These are phyloP conservation scores for Chloebia gouldiae DNA, from an alignment of 2,113 vertebrate genomes.

Conservation along the genomic window DNA sequence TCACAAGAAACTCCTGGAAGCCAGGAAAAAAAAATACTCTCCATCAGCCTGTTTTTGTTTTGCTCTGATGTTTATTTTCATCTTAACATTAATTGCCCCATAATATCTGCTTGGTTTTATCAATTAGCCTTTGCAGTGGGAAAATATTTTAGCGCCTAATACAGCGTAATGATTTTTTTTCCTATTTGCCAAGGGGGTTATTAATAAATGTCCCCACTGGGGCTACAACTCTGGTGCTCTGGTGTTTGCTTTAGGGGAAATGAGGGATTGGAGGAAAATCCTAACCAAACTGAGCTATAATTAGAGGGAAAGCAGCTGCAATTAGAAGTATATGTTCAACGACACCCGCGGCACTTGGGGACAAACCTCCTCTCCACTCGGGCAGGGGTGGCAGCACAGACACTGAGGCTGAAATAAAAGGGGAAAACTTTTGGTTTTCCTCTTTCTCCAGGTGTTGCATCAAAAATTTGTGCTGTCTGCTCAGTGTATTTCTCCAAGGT, in stretches of 20 bases:
- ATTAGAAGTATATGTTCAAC: conserved; percentile 78
- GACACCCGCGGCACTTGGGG: neutral
- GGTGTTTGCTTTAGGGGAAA: conserved; percentile 81
- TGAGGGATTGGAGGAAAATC: conserved; percentile 80
- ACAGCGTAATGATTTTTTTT: conserved; percentile 77
- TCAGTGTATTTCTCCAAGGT: neutral
- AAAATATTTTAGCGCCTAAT: conserved; percentile 74
- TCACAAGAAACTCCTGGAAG: neutral
- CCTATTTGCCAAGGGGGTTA: conserved; percentile 77
- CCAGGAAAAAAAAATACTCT: neutral
- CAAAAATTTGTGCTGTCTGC: neutral
- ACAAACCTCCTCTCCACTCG: neutral
- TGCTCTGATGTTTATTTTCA: conserved; percentile 50
- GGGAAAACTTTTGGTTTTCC: neutral
- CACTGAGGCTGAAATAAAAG: neutral
- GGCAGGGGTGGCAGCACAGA: neutral
- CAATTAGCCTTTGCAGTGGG: conserved; percentile 76
- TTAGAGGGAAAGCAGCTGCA: conserved; percentile 80
- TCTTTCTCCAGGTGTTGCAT: neutral
- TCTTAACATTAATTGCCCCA: conserved; percentile 71
- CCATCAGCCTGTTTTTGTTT: conserved; percentile 61
- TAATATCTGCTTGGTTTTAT: conserved; percentile 66
- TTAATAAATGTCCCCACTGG: conserved; percentile 81
- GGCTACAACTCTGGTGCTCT: conserved; percentile 75
- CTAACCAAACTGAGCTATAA: conserved; percentile 81